Evolutionary conservation across 2,113 vertebrate species (phyloP).

Genomic region (Nothoprocta perdicaria): DNA sequence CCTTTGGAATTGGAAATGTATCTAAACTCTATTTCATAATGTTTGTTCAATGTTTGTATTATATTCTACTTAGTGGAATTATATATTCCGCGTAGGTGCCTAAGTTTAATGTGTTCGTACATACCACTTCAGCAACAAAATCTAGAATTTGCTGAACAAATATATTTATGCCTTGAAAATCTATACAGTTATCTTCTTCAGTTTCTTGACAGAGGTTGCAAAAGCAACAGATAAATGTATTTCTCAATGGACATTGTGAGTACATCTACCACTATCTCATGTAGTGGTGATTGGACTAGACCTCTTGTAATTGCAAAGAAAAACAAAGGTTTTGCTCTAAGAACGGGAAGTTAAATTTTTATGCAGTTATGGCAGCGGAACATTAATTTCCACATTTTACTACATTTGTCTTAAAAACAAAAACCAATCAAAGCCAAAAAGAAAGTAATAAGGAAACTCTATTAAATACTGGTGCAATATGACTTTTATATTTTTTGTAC

Average conservation of each 20-base stretch:
- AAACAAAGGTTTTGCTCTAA: neutral
- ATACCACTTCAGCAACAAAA: neutral
- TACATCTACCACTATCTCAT: neutral
- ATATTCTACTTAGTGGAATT: too few species aligned
- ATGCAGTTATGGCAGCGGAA: neutral
- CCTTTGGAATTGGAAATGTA: neutral
- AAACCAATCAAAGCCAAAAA: neutral
- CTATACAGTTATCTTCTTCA: neutral
- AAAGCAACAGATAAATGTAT: neutral
- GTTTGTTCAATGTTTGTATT: neutral
- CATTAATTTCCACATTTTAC: neutral
- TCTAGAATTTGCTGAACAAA: neutral
- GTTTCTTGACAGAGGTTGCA: neutral
- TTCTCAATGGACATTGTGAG: neutral
- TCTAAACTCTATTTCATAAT: neutral
- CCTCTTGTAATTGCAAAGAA: neutral
- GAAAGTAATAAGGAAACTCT: neutral
- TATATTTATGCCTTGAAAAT: neutral
- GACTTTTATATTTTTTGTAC: neutral
- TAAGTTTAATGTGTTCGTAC: neutral
- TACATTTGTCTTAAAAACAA: neutral
- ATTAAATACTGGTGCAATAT: neutral
- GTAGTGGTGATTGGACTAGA: neutral
- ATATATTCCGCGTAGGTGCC: too few species aligned
- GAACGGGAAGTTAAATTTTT: neutral